Evolutionary conservation across 2,113 vertebrate genomes (phyloP).

Genomic region (Chloroceryle aenea): DNA sequence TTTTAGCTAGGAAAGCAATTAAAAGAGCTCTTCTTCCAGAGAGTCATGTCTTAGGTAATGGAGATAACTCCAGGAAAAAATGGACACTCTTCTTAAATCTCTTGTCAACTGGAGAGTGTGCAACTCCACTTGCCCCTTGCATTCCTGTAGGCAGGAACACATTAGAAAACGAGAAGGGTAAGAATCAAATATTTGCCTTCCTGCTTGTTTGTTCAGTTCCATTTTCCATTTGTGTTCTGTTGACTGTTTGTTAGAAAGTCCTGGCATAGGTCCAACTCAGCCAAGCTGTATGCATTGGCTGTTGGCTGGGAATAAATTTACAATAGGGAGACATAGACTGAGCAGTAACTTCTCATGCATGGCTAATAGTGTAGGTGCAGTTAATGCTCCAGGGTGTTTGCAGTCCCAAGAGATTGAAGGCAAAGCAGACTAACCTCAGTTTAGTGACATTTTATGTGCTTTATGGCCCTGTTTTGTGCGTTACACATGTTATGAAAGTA

Average conservation of each 20-base stretch:
- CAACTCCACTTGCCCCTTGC: not conserved
- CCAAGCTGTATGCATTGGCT: not conserved
- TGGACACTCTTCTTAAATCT: not conserved
- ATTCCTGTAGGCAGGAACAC: not conserved
- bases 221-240: not conserved
- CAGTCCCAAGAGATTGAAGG: not conserved
- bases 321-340: not conserved
- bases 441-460: not conserved
- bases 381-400: not conserved
- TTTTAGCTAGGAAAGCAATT: not conserved
- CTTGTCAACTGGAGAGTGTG: not conserved
- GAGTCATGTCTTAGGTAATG: not conserved
- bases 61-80: not conserved
- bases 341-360: not conserved
- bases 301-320: not conserved
- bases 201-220: conserved; percentile 1
- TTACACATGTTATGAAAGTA: not conserved
- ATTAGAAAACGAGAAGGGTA: not conserved
- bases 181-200: not conserved
- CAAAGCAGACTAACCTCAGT: not conserved
- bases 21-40: not conserved
- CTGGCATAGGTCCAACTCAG: not conserved
- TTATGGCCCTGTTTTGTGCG: not conserved
- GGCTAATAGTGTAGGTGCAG: not conserved
- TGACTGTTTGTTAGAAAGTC: not conserved